Evolutionary conservation across 2,797 vertebrate genomes (phyloP), one percentile per base, ranked within the genome.

Genomic region (Paguma larvata): DNA sequence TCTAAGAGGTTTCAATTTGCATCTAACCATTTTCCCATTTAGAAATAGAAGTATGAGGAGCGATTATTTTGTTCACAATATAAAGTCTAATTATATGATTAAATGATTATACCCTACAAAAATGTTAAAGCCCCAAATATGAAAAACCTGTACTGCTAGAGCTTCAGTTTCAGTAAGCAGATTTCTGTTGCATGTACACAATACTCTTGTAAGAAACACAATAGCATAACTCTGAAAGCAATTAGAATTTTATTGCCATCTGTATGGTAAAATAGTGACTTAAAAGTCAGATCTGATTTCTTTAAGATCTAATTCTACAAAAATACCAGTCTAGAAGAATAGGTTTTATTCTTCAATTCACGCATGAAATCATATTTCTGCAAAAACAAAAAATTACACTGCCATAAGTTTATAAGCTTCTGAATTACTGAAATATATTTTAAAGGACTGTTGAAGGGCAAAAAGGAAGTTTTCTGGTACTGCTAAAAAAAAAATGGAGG

Each of bases 401-500:
- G 48, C 34, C 94, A 0, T 75, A 93, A 82, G 34, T 97, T 95
- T 93, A 68, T 41, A 94, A 93, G 93, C n/a, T 96, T 23, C 94
- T 56, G 94, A 95, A 83, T 94, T 82, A 89, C 5, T 94, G 32
- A 92, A 94, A 92, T 95, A 32, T 65, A 91, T 93, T 97, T 70
- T 77, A 59, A 94, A 93, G 89, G 2, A 23, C 19, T 23, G 67
- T 93, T 82, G 0, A 96, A 97, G 84, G 32, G 88, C 86, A 86
- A 84, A 89, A 96, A 44, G 21, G 91, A 97, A 95, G 59, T 95
- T 94, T 87, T 88, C 95, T 97, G 12, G 2, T 30, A 97, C 97
- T 94, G 68, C 30, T 87, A 63, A 85, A 94, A 94, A 94, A 94
- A 77, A 83, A 68, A 79, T 34, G 79, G 62, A 93, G 6, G 14